phyloP scores from a whole-genome alignment of 2,113 vertebrate genomes.

The Catagonus wagneri region DNA sequence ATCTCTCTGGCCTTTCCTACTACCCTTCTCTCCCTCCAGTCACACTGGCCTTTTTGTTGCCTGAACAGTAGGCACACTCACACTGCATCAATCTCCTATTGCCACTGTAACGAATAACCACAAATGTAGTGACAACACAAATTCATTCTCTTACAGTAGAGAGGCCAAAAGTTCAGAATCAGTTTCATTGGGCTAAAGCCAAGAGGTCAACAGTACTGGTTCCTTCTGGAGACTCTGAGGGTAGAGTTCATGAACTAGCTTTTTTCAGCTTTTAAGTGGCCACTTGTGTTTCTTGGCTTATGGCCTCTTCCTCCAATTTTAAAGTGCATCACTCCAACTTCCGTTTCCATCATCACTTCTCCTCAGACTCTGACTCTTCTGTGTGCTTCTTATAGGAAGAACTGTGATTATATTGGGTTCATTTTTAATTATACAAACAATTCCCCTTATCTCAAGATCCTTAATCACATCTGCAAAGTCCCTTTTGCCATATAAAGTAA shows the following conservation, averaged over 20 bases:
- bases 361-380: neutral
- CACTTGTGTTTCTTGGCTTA: neutral
- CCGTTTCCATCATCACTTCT: neutral
- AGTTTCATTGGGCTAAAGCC: neutral
- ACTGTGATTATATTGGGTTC: neutral
- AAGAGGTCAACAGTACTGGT: no score
- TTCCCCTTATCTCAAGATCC: neutral
- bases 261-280: neutral
- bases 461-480: neutral
- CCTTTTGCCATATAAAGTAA: neutral
- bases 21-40: neutral
- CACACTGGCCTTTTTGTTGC: neutral
- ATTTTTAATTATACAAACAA: neutral
- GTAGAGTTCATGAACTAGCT: neutral
- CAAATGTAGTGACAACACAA: neutral
- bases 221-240: neutral
- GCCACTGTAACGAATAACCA: neutral
- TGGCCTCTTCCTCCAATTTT: neutral
- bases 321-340: neutral
- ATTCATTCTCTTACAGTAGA: neutral
- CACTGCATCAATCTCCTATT: neutral
- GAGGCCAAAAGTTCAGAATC: neutral
- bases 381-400: neutral
- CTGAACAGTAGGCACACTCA: neutral
- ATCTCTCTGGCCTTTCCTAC: neutral